phyloP scores from a whole-genome alignment of 2,113 vertebrate genomes.

The Paratilapia polleni region DNA sequence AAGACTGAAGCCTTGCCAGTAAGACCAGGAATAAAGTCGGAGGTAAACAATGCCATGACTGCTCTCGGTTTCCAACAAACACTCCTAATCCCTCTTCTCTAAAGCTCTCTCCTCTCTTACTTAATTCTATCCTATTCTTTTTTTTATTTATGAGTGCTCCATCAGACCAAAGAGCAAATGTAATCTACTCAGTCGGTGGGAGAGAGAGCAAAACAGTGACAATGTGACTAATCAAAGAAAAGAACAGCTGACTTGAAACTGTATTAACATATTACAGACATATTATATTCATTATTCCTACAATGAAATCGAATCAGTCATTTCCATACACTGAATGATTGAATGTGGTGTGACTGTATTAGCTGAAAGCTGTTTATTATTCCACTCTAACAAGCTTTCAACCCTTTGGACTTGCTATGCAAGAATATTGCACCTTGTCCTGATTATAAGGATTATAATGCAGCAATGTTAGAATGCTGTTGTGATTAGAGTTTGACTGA shows the following conservation, averaged over 20 bases:
- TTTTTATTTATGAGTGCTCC: slow-evolving; percentile 45
- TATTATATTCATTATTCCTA: slow-evolving; percentile 12
- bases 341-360: background rate
- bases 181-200: slow-evolving; percentile 29
- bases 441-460: slow-evolving; percentile 12
- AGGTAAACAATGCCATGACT: slow-evolving; percentile 63
- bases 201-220: slow-evolving; percentile 24
- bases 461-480: background rate
- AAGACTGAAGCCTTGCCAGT: slow-evolving; percentile 55
- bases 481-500: slow-evolving; percentile 29
- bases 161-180: slow-evolving; percentile 57
- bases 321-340: slow-evolving; percentile 5
- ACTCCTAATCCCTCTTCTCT: slow-evolving; percentile 53
- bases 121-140: slow-evolving; percentile 32
- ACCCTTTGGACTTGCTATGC: background rate
- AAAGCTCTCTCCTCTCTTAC: slow-evolving; percentile 34
- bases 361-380: slow-evolving; percentile 13
- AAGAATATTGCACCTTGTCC: background rate
- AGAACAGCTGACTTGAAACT: slow-evolving; percentile 39
- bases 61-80: slow-evolving; percentile 50
- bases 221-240: slow-evolving; percentile 43
- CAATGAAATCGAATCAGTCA: slow-evolving; percentile 6
- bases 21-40: slow-evolving; percentile 46
- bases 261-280: slow-evolving; percentile 35
- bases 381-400: slow-evolving; percentile 9